Percentiles rank a stretch among this genome's conserved stretches.
Evolutionary conservation across 2,113 vertebrate species (phyloP).

Genomic region (Pluvianellus socialis): DNA sequence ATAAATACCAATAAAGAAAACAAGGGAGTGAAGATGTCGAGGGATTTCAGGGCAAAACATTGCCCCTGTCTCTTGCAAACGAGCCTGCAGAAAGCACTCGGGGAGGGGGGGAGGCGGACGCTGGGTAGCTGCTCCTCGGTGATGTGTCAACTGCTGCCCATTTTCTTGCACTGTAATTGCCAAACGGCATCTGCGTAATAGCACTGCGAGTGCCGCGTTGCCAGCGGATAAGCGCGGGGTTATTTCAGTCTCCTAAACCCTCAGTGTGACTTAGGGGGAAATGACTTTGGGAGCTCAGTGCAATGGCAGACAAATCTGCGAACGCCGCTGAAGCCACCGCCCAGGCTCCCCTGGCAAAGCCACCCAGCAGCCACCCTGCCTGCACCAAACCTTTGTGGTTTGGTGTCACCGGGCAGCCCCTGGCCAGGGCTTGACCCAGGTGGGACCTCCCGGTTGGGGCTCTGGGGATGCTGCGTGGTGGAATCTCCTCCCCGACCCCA

Average conservation of each 20-base stretch:
- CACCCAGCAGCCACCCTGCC: fast-evolving
- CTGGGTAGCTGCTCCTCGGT: background rate
- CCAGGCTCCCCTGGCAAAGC: background rate
- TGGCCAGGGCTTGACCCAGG: background rate
- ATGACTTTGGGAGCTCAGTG: background rate
- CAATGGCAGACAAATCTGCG: background rate
- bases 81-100: background rate
- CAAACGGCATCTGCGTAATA: background rate
- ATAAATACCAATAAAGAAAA: conserved; percentile 49
- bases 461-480: background rate
- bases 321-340: fast-evolving
- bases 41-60: background rate
- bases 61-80: background rate
- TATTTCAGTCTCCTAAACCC: background rate
- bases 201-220: fast-evolving
- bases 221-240: background rate
- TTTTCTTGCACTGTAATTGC: background rate
- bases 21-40: background rate
- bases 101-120: background rate
- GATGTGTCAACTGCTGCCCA: background rate
- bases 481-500: background rate
- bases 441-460: background rate
- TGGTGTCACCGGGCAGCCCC: background rate
- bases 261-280: background rate
- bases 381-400: background rate